Conservation (phyloP, 2,888 invertebrate species). For the Drosophila multiciliata region DNA sequence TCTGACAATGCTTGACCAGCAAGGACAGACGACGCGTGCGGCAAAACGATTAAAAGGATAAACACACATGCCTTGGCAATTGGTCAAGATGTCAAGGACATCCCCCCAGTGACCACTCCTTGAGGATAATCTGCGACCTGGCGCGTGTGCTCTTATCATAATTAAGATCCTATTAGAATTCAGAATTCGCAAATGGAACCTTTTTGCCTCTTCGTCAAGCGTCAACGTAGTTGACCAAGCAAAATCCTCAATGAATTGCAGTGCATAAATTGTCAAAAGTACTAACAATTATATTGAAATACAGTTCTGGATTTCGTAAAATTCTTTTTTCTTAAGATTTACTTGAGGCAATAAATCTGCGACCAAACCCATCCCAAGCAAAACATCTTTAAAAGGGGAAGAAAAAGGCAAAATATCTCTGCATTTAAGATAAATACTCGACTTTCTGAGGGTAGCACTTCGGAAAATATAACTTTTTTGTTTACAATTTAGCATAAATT, state of each 20-base stretch:
- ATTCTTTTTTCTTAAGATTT: slow-evolving; percentile 26
- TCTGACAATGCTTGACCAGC: slow-evolving; percentile 54
- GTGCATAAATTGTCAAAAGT: slow-evolving; percentile 29
- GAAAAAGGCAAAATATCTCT: slow-evolving; percentile 52
- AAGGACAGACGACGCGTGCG: slow-evolving; percentile 26
- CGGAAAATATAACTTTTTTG: slow-evolving; percentile 47
- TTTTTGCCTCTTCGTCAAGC: slow-evolving; percentile 16
- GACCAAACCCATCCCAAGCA: neutral
- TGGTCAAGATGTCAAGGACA: slow-evolving; percentile 56
- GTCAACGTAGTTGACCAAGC: slow-evolving; percentile 47
- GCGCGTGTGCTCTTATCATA: slow-evolving; percentile 44
- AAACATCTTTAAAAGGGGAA: slow-evolving; percentile 35
- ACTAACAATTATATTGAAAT: slow-evolving; percentile 56
- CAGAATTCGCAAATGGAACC: slow-evolving; percentile 2
- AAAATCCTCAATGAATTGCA: slow-evolving; percentile 13
- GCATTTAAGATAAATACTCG: slow-evolving; percentile 25
- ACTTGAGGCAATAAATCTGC: slow-evolving; percentile 1
- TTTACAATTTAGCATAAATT: slow-evolving; percentile 49
- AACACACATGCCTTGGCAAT: slow-evolving; percentile 53
- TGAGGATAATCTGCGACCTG: slow-evolving; percentile 45
- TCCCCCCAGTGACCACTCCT: slow-evolving; percentile 25
- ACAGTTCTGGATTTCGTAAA: slow-evolving; percentile 23
- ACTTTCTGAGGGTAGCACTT: slow-evolving; percentile 20
- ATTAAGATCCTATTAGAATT: slow-evolving; percentile 61
- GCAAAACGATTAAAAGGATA: slow-evolving; percentile 28